phyloP scores from a whole-genome alignment of 2,888 invertebrate species.

The Cataglyphis cursor region DNA sequence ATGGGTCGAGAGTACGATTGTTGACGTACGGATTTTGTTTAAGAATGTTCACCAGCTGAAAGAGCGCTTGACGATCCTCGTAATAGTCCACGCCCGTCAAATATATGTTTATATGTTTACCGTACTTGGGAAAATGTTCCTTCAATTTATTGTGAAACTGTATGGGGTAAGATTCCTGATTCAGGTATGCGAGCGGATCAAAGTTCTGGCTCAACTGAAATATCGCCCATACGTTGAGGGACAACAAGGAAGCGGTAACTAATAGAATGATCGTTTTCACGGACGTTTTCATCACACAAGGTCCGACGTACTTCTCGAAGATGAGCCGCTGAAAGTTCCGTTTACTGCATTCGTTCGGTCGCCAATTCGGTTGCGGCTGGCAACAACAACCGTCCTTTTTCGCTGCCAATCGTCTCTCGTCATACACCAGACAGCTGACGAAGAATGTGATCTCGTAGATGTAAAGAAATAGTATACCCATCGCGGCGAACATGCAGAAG shows the following conservation, averaged over 20 bases:
- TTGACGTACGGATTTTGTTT: constrained; percentile 83
- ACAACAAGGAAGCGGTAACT: constrained; percentile 81
- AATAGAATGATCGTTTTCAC: constrained; percentile 85
- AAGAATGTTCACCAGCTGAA: constrained; percentile 77
- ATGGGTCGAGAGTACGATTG: constrained; percentile 82
- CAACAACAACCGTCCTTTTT: constrained; percentile 84
- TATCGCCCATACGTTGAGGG: constrained; percentile 83
- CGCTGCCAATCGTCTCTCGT: constrained; percentile 85
- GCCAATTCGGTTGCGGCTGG: constrained; percentile 81
- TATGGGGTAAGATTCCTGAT: constrained; percentile 85
- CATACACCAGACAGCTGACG: constrained; percentile 87
- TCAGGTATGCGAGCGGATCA: constrained; percentile 85
- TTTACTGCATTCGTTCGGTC: constrained; percentile 86
- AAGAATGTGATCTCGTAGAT: constrained; percentile 87
- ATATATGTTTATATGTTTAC: constrained; percentile 83
- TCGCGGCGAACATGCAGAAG: constrained; percentile 87
- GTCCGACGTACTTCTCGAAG: constrained; percentile 85
- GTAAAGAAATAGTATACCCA: constrained; percentile 87
- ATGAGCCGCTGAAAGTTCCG: constrained; percentile 83
- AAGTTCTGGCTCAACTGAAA: constrained; percentile 85
- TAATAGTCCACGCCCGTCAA: constrained; percentile 84
- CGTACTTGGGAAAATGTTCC: constrained; percentile 83
- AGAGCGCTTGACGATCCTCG: constrained; percentile 80
- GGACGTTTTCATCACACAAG: constrained; percentile 83
- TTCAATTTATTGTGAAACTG: constrained; percentile 82